Percentiles rank a stretch among this genome's conserved stretches.
phyloP scores from a whole-genome alignment of 2,888 invertebrate species.

The Pyrrhia umbra region DNA sequence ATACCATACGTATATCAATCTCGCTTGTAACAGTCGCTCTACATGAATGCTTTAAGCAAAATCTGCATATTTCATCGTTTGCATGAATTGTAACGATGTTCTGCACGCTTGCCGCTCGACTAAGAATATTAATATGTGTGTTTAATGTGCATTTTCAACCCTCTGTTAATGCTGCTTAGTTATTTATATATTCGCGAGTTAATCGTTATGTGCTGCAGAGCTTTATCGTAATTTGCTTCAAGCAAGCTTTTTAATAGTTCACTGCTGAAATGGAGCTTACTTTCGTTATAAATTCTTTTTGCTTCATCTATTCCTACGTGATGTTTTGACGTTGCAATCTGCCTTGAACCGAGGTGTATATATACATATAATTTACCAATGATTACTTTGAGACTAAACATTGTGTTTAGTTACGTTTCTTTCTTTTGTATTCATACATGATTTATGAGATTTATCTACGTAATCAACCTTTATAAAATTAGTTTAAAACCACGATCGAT shows the following conservation, averaged over 20 bases:
- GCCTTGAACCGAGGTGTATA: neutral
- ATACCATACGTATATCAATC: slow-evolving; percentile 34
- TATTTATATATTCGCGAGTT: slow-evolving; percentile 40
- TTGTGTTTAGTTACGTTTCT: too few relatives aligned
- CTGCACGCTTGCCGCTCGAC: slow-evolving; percentile 47
- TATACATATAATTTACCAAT: too few relatives aligned
- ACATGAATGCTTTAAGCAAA: slow-evolving; percentile 45
- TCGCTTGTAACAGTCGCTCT: slow-evolving; percentile 33
- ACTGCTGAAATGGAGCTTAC: neutral
- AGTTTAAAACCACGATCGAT: too few relatives aligned
- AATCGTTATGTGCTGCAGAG: slow-evolving; percentile 29
- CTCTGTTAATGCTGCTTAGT: slow-evolving; percentile 23
- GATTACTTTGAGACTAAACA: neutral
- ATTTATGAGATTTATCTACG: too few relatives aligned
- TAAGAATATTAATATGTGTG: slow-evolving; percentile 50
- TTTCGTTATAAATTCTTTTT: neutral
- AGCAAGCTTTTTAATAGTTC: slow-evolving; percentile 9
- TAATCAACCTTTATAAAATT: too few relatives aligned
- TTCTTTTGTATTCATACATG: too few relatives aligned
- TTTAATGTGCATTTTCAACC: slow-evolving; percentile 48
- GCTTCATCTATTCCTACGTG: neutral
- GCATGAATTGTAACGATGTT: slow-evolving; percentile 52
- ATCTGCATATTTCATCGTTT: slow-evolving; percentile 58
- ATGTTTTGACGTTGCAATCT: neutral
- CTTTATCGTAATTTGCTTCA: slow-evolving; percentile 16